Evolutionary conservation across 2,888 invertebrate genomes (phyloP).

Genomic region (Drosophila subquinaria): DNA sequence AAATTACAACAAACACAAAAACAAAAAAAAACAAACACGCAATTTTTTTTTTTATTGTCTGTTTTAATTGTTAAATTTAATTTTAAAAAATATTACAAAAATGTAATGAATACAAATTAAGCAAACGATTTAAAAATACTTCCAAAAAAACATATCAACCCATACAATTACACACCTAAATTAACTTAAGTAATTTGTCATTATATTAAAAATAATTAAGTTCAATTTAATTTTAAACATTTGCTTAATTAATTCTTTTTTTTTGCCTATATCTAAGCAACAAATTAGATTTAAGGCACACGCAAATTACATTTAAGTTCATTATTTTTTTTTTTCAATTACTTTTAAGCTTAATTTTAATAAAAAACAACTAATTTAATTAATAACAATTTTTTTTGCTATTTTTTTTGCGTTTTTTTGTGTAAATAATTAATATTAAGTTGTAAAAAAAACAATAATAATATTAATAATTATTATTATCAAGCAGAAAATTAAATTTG

Average conservation of each 20-base stretch:
- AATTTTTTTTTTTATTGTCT: constrained; percentile 31
- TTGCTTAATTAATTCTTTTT: constrained; percentile 33
- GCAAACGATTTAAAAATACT: constrained; percentile 33
- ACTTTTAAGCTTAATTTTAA: constrained; percentile 29
- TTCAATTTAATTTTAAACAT: constrained; percentile 11
- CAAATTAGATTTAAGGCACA: constrained; percentile 64
- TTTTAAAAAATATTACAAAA: constrained; percentile 2
- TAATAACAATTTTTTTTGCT: constrained; percentile 15
- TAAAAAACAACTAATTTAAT: constrained; percentile 22
- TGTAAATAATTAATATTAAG: constrained; percentile 61
- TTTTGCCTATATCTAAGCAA: constrained; percentile 43
- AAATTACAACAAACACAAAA: constrained; percentile 2
- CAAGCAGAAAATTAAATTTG: constrained; percentile 60
- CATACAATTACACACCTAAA: constrained; percentile 20
- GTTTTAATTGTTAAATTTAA: constrained; percentile 50
- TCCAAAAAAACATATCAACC: constrained; percentile 62
- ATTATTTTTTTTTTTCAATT: constrained; percentile 40
- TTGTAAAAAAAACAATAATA: constrained; percentile 47
- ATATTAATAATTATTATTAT: constrained; percentile 11
- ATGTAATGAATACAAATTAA: constrained; percentile 25
- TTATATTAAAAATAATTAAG: constrained; percentile 15
- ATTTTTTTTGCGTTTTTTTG: constrained; percentile 24
- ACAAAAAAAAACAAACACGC: constrained; percentile 3
- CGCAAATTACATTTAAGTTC: constrained; percentile 21
- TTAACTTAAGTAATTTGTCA: constrained; percentile 40